Conservation (phyloP, 1,140 invertebrate species). For the Monomorium pharaonis region DNA sequence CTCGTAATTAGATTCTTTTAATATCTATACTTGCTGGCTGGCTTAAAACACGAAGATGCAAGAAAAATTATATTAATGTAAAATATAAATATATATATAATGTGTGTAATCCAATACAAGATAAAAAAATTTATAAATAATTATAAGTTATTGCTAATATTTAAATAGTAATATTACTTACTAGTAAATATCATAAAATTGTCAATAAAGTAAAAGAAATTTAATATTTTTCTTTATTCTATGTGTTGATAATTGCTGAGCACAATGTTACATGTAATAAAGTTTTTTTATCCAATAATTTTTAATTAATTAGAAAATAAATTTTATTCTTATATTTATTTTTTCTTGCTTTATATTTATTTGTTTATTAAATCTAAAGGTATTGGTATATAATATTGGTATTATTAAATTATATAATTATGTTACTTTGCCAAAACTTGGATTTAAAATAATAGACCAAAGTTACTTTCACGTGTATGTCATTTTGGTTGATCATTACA, state of each 20-base stretch:
- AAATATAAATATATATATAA: not conserved
- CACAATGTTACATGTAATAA: not conserved
- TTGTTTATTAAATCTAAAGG: not conserved
- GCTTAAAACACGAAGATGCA: not conserved
- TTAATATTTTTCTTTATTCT: not conserved
- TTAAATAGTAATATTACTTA: not conserved
- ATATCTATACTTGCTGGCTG: not conserved
- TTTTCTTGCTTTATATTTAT: too few relatives aligned
- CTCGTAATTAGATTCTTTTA: not conserved
- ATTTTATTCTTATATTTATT: too few relatives aligned
- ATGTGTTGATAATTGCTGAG: too few relatives aligned
- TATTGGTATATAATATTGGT: not conserved
- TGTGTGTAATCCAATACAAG: not conserved
- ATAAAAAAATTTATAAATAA: too few relatives aligned
- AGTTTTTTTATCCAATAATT: not conserved
- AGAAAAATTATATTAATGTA: not conserved
- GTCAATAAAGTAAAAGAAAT: not conserved
- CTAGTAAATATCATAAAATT: not conserved
- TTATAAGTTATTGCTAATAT: not conserved
- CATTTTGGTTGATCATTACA: slow-evolving; percentile 60
- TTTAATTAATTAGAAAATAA: not conserved
- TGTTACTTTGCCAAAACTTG: not conserved
- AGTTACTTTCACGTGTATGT: slow-evolving; percentile 18
- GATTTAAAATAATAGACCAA: not conserved
- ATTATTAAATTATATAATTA: not conserved